A percentile compares a stretch with the other conserved stretches of the same genome.
phyloP scores from a whole-genome alignment of 1,140 invertebrate genomes.

The Capitella teleta region DNA sequence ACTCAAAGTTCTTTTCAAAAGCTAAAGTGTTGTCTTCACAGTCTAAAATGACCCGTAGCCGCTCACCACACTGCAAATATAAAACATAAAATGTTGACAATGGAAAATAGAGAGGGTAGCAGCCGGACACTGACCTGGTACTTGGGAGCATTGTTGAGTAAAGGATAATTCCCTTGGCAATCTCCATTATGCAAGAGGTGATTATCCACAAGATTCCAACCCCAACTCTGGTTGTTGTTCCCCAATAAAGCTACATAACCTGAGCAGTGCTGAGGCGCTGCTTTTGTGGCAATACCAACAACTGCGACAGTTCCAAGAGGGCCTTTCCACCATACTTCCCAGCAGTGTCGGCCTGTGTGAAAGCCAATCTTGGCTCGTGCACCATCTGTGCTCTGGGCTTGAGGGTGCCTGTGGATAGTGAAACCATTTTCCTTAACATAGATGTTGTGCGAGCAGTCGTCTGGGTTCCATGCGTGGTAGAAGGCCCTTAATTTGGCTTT shows the following conservation, averaged over 20 bases:
- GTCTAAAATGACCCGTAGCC: constrained; percentile 91
- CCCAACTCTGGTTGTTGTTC: constrained; percentile 94
- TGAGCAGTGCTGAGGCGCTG: constrained; percentile 74
- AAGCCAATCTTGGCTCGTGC: constrained; percentile 89
- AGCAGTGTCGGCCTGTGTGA: constrained; percentile 82
- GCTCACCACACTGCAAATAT: constrained; percentile 75
- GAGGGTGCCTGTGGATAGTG: constrained; percentile 92
- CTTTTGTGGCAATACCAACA: constrained; percentile 77
- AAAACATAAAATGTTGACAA: not conserved
- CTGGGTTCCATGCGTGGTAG: constrained; percentile 92
- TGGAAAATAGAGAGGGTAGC: not conserved
- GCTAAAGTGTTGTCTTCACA: constrained; percentile 94
- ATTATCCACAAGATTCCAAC: constrained; percentile 98
- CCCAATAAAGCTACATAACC: constrained; percentile 91
- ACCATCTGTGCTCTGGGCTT: constrained; percentile 96
- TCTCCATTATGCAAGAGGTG: constrained; percentile 92
- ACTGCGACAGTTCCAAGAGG: constrained; percentile 59
- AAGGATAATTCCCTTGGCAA: constrained; percentile 86
- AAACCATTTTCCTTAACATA: constrained; percentile 96
- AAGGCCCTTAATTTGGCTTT: constrained; percentile 90
- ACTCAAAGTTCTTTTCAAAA: constrained; percentile 98
- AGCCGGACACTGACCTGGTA: constrained; percentile 66
- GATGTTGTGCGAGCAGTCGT: constrained; percentile 92
- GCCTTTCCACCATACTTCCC: constrained; percentile 99
- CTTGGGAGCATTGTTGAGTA: constrained; percentile 92